These are phyloP conservation scores for Salarias fasciatus DNA, from an alignment of 2,797 vertebrate species.

Conservation along the genomic window DNA sequence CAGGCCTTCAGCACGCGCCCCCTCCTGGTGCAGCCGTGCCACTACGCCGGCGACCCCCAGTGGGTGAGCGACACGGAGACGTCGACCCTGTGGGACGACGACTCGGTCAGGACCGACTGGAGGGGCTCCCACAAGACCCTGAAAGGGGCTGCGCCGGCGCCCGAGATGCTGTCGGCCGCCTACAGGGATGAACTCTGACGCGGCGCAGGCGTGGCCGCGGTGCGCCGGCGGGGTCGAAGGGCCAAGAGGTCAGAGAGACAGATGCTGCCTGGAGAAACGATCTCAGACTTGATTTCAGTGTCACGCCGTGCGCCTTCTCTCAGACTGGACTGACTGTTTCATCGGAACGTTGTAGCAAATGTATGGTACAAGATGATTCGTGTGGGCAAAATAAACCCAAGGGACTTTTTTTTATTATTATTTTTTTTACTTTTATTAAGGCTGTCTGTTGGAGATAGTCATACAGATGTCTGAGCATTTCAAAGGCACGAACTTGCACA, in stretches of 20 bases:
- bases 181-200: conserved; percentile 88
- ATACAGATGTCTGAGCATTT: conserved; percentile 18
- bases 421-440: too few species aligned
- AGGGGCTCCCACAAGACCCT: conserved; percentile 91
- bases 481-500: conserved; percentile 47
- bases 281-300: conserved; percentile 32
- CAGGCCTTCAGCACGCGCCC: conserved; percentile 90
- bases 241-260: conserved; percentile 30
- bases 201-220: not conserved
- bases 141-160: conserved; percentile 76
- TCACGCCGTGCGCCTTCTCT: conserved; percentile 16
- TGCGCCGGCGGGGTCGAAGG: conserved; percentile 34
- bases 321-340: conserved; percentile 16
- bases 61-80: conserved; percentile 98
- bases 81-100: conserved; percentile 95
- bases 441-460: not conserved
- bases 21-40: conserved; percentile 91
- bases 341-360: conserved; percentile 10
- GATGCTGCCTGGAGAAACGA: conserved; percentile 20
- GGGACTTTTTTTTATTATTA: too few species aligned
- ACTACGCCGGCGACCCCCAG: conserved; percentile 90
- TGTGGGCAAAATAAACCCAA: too few species aligned
- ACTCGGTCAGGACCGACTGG: conserved; percentile 89
- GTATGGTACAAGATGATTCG: not conserved
- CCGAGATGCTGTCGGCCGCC: conserved; percentile 72